Base-by-base conservation (phyloP, 2,888 invertebrate species). In the Biston betularia region DNA sequence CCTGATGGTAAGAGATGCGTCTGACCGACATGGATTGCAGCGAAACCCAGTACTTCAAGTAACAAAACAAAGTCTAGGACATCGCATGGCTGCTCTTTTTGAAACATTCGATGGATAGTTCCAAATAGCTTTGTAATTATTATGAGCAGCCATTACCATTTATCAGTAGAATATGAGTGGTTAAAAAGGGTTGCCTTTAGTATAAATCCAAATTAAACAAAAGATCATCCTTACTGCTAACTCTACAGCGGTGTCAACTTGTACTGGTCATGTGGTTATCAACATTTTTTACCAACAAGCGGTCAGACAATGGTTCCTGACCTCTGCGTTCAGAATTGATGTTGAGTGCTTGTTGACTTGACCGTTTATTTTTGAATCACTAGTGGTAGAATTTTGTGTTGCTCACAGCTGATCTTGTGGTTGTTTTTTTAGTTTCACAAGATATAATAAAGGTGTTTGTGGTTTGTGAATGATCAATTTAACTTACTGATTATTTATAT, bases 231-330 rank as follows among this genome's bases (percentile, higher is more conserved):
- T 48, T 59, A 65, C 65, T 65, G 59, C 11, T 8, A 48, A 0
- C 0, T 44, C 12, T 42, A 40, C 34, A 64, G 34, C 74, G 60
- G 75, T 80, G 76, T 82, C 84, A 78, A 66, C 55, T 63, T 75
- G 79, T 55, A 66, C 69, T 81, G 81, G 82, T 71, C 73, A 66
- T 65, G 69, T 63, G 68, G 54, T 59, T 60, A 59, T 50, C 62
- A 59, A 74, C 76, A 73, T 72, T 73, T 74, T 82, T 80, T 79
- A 78, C 77, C 57, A 57, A 60, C 59, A 48, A 73, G 69, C 61
- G 49, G 72, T 71, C 82, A 81, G 79, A 89, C 89, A 89, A 89
- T 89, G 80, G 79, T 77, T 82, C 75, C 78, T 88, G 90, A 89
- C 88, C 90, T 85, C 85, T 76, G 72, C 72, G 67, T 78, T 79